phyloP scores from a whole-genome alignment of 2,888 invertebrate species.

The Eristalis pertinax region DNA sequence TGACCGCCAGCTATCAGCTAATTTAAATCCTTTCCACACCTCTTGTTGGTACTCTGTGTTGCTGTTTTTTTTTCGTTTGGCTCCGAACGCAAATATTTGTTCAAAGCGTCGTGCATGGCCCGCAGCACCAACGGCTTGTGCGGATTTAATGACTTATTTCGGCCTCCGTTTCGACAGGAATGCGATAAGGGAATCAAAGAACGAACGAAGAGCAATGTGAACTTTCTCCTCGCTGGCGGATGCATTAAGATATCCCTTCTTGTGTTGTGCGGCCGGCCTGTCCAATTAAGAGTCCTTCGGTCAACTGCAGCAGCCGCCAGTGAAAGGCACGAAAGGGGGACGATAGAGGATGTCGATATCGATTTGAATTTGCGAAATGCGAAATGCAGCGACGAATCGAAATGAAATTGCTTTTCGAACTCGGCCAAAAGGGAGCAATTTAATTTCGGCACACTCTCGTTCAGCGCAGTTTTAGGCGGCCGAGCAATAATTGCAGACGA shows the following conservation, averaged over 20 bases:
- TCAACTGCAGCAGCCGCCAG: not conserved
- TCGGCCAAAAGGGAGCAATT: not conserved
- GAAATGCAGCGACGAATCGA: slow-evolving; percentile 16
- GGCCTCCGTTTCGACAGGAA: slow-evolving; percentile 1
- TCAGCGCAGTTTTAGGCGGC: slow-evolving; percentile 10
- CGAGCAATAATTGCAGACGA: slow-evolving; percentile 15
- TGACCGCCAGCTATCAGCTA: slow-evolving; percentile 17
- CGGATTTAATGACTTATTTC: slow-evolving; percentile 47
- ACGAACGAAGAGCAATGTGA: not conserved
- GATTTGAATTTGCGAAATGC: slow-evolving; percentile 31
- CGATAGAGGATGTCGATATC: not conserved
- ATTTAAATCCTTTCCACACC: slow-evolving; percentile 53
- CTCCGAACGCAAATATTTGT: slow-evolving; percentile 45
- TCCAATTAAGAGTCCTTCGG: slow-evolving; percentile 36
- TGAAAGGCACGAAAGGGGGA: not conserved
- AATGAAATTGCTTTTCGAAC: slow-evolving; percentile 24
- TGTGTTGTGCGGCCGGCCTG: not conserved
- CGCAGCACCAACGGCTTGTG: slow-evolving; percentile 8
- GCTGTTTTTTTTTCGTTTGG: not conserved
- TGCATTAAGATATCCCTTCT: not conserved
- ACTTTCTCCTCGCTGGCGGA: not conserved
- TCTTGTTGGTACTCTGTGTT: not conserved
- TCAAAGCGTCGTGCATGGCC: slow-evolving; percentile 24
- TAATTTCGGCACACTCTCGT: not conserved
- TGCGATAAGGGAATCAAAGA: not conserved